These are phyloP conservation scores for Muscicapa comitata DNA, from an alignment of 2,797 vertebrate genomes.

Conservation along the genomic window DNA sequence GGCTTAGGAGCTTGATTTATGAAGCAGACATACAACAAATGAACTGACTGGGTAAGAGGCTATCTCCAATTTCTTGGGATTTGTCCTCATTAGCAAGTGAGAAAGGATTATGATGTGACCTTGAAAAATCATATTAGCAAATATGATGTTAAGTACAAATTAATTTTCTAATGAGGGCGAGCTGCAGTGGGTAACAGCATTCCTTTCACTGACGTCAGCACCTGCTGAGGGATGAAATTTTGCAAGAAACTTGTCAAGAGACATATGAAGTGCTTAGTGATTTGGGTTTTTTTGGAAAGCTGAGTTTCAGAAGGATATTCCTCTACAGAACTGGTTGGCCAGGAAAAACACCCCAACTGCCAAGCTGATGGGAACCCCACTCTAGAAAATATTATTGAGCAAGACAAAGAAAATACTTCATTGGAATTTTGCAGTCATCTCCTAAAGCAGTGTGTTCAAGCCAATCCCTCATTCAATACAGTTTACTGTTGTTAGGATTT, in stretches of 20 bases:
- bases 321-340: background rate
- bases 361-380: background rate
- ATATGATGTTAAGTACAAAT: constrained; percentile 56
- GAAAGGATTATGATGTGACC: constrained; percentile 57
- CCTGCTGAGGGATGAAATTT: constrained; percentile 39
- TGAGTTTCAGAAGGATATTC: background rate
- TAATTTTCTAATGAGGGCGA: constrained; percentile 62
- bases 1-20: background rate
- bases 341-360: background rate
- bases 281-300: background rate
- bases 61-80: constrained; percentile 48
- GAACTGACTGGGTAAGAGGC: constrained; percentile 1
- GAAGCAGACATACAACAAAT: background rate
- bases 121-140: constrained; percentile 57
- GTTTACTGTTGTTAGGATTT: background rate
- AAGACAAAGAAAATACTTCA: background rate
- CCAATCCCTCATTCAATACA: background rate
- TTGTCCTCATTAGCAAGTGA: constrained; percentile 60
- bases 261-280: background rate
- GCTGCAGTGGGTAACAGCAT: background rate
- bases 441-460: background rate
- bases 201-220: constrained; percentile 10
- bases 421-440: background rate
- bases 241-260: background rate
- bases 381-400: background rate